Evolutionary conservation across 2,888 invertebrate genomes (phyloP).

Genomic region (Limnephilus auricula): DNA sequence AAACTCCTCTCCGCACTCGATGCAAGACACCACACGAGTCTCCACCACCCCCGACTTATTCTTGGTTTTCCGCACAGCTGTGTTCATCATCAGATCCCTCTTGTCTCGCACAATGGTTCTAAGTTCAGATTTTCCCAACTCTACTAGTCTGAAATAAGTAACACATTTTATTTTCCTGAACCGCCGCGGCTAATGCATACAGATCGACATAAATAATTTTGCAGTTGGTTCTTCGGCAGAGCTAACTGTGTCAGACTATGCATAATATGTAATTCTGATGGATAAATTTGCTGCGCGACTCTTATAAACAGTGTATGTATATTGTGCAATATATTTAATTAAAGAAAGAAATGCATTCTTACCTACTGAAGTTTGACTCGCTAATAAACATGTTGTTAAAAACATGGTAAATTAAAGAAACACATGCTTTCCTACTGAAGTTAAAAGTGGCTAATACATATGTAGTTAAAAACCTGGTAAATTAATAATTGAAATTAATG

Average conservation of each 20-base stretch:
- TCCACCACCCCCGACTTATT: constrained; percentile 90
- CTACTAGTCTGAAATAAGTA: constrained; percentile 81
- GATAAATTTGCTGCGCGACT: not conserved
- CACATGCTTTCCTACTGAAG: no score
- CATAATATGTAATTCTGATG: not conserved
- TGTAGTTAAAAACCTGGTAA: no score
- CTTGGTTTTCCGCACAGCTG: constrained; percentile 86
- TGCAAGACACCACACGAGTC: constrained; percentile 85
- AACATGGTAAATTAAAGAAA: no score
- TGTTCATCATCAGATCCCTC: constrained; percentile 81
- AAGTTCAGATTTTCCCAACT: constrained; percentile 87
- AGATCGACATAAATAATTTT: not conserved
- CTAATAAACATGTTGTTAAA: no score
- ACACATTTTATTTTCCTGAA: not conserved
- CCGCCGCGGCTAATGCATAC: not conserved
- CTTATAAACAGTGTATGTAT: not conserved
- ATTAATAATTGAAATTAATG: no score
- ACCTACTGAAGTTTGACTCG: no score
- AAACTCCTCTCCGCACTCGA: constrained; percentile 91
- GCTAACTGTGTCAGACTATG: not conserved
- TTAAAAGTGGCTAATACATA: no score
- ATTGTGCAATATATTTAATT: not conserved
- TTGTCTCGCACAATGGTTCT: constrained; percentile 86
- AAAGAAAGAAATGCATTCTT: no score
- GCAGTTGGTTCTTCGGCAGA: not conserved